Base-by-base conservation (phyloP, 2,888 invertebrate species). In the Athalia rosae region DNA sequence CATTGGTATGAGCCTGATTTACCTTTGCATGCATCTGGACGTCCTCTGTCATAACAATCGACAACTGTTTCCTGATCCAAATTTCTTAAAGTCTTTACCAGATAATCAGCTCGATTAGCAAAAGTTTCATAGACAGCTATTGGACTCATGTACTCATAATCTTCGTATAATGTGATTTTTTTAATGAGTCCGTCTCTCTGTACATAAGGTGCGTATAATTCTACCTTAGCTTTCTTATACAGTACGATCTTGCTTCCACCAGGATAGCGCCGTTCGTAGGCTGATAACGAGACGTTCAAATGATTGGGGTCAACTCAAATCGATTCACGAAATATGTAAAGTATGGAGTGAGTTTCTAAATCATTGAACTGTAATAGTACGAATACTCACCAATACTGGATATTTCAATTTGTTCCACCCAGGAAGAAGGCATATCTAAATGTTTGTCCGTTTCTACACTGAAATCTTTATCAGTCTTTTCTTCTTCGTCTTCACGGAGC, bases 151-250 rank as follows among this genome's bases (percentile, higher is more conserved):
- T 93, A 92, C 0, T 92, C 92, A 76, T 94, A 93, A 85, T 95
- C 94, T 0, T 91, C 90, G 82, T 91, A 95, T 78, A 92, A 89
- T 43, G 91, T 92, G 11, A 95, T 90, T 80, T 93, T 91, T 81
- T 93, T 92, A 0, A 94, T 91, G 56, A 96, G 90, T 0, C 97
- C 97, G 87, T 96, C 95, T 0, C 90, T 90, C 84, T 95, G 92
- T 0, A 93, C 92, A 84, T 97, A 97, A 0, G 95, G 94, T 0
- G 97, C 93, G 88, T 93, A 97, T 80, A 95, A 93, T 87, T 97
- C 95, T 6, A 96, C 91, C 58, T 95, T 91, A 0, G 94, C 93
- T 82, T 94, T 93, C 87, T 95, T 96, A 87, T 94, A 98, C 80
- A 93, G 91, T 2, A 94, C 90, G 3, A 90, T 91, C 87, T 94